Base-by-base conservation (phyloP, 2,113 vertebrate species). In the Brevimyrus niger region DNA sequence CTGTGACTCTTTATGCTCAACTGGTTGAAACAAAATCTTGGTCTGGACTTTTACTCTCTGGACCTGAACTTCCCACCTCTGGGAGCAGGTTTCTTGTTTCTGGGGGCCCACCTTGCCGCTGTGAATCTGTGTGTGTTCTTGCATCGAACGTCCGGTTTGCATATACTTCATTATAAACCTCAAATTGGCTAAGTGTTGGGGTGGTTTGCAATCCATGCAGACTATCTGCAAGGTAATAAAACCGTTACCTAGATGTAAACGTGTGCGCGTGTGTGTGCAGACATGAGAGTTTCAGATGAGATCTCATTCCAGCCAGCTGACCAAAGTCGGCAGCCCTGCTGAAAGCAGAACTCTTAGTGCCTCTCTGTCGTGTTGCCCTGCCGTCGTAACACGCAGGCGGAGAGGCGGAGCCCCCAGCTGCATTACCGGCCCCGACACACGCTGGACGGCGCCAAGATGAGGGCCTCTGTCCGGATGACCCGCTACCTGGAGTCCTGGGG, bases 401-500 rank as follows among this genome's bases (percentile, higher is more conserved):
- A 98, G 88, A 97, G 95, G 4, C 92, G 96, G 89, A 99, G 98
- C 89, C 98, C 98, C 0, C 98, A 98, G 92, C 96, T 98, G 91
- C 95, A 98, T 92, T 98, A 97, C 92, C 95, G 97, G 88, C 96
- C 97, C 55, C 95, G 98, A 47, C 95, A 97, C 55, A 96, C 97
- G 0, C 89, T 97, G 0, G 95, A 99, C 0, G 98, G 98, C 91
- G 96, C 97, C 84, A 99, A 98, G 94, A 99, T 99, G 98, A 96
- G 98, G 93, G 98, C 98, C 0, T 99, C 98, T 0, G 98, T 99
- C 69, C 96, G 98, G 93, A 99, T 99, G 98, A 99, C 98, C 76
- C 97, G 98, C 48, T 99, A 99, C 92, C 94, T 99, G 94, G 98
- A 99, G 92, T 99, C 98, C 7, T 99, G 98, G 98, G 98, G 98